Evolutionary conservation across 2,888 invertebrate species (phyloP).

Genomic region (Hemicrepidius hirtus): DNA sequence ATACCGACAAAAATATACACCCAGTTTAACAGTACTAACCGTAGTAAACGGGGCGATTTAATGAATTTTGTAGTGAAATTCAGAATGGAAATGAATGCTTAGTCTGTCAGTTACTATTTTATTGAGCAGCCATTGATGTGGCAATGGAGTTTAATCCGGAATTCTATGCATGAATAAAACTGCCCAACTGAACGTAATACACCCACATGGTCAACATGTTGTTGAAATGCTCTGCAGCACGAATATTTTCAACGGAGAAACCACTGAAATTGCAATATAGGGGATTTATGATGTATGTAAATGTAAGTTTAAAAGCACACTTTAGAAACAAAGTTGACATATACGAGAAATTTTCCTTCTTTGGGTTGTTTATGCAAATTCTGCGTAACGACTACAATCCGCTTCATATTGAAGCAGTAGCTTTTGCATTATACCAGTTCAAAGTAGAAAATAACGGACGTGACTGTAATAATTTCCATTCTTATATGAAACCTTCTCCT

Average conservation of each 20-base stretch:
- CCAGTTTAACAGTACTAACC: no score
- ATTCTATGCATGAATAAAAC: conserved; percentile 26
- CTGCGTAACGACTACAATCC: conserved; percentile 1
- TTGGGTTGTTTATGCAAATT: conserved; percentile 9
- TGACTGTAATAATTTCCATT: no score
- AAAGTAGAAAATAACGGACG: no score
- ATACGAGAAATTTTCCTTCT: background rate
- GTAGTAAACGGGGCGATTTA: background rate
- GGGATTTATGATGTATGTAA: conserved; percentile 36
- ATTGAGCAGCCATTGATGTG: conserved; percentile 12
- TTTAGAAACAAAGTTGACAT: conserved; percentile 17
- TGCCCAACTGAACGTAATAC: conserved; percentile 29
- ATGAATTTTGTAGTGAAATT: background rate
- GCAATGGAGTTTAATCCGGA: conserved; percentile 13
- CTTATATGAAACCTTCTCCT: no score
- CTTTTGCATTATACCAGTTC: no score
- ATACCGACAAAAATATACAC: background rate
- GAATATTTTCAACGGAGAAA: conserved; percentile 20
- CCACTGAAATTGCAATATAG: conserved; percentile 23
- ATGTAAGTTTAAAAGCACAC: conserved; percentile 24
- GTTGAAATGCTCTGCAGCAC: conserved; percentile 15
- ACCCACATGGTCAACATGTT: conserved; percentile 25
- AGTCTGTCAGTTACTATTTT: conserved; percentile 12
- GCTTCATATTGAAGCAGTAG: conserved; percentile 8
- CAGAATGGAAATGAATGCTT: background rate